These are phyloP conservation scores for Aurelia sp. DNA, from an alignment of 30 jellyfish, hydroid and myxozoan species.

Conservation along the genomic window DNA sequence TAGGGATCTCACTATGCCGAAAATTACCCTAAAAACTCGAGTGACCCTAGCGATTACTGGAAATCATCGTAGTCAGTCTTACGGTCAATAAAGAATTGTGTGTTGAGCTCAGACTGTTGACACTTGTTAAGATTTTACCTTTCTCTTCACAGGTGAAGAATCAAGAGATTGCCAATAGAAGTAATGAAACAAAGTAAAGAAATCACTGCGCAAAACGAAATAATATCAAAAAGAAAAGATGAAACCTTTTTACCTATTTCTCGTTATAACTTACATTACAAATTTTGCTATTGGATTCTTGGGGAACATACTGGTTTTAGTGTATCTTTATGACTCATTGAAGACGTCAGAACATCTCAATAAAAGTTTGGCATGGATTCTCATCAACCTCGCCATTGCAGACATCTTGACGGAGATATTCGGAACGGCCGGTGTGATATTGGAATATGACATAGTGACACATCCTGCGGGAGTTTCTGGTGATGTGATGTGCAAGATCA, in stretches of 20 bases:
- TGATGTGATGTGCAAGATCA: conserved; percentile 48
- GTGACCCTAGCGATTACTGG: too few species aligned
- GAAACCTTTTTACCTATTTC: conserved; percentile 36
- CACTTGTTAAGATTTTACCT: too few species aligned
- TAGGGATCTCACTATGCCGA: too few species aligned
- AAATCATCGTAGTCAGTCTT: too few species aligned
- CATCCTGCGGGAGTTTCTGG: conserved; percentile 71
- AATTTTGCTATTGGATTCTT: conserved; percentile 41
- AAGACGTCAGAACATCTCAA: conserved; percentile 29
- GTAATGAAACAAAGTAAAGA: neutral
- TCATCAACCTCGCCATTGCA: conserved; percentile 55
- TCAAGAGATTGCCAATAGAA: too few species aligned
- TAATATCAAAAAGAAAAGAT: neutral
- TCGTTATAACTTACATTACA: conserved; percentile 44
- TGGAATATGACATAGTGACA: conserved; percentile 23
- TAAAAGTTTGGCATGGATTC: conserved; percentile 24
- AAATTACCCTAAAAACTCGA: too few species aligned
- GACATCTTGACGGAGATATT: conserved; percentile 63
- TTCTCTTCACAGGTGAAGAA: too few species aligned
- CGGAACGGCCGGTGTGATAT: conserved; percentile 35
- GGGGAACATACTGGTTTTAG: conserved; percentile 54
- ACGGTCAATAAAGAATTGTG: too few species aligned
- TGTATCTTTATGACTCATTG: conserved; percentile 56
- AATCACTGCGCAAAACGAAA: neutral
- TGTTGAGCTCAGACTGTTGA: too few species aligned